Percentiles rank a stretch among this genome's conserved stretches.
These are phyloP conservation scores for Chloroclysta siterata DNA, from an alignment of 2,888 invertebrate species.

Conservation along the genomic window DNA sequence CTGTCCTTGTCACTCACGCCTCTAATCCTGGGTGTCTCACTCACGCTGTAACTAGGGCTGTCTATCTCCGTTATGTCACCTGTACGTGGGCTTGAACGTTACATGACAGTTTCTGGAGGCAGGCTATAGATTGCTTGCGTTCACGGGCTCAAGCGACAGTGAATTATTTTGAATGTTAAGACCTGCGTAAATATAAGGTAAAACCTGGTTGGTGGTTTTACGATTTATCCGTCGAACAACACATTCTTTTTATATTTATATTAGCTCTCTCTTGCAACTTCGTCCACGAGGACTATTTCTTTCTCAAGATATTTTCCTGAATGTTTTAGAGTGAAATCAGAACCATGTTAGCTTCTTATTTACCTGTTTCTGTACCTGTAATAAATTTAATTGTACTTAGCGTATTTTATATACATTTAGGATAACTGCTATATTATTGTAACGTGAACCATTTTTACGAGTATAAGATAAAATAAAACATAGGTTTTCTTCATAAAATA, in stretches of 20 bases:
- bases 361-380: no score
- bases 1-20: slow-evolving; percentile 67
- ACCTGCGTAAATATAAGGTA: neutral
- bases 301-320: no score
- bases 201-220: neutral
- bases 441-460: no score
- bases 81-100: slow-evolving; percentile 29
- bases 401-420: neutral
- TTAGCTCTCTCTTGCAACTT: no score
- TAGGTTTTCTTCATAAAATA: slow-evolving; percentile 3
- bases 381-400: neutral
- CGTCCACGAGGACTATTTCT: no score
- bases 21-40: slow-evolving; percentile 55
- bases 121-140: slow-evolving; percentile 17
- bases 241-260: no score
- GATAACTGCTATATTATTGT: no score
- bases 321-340: no score
- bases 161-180: neutral
- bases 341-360: no score
- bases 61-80: slow-evolving; percentile 44
- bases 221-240: no score
- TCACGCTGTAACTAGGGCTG: slow-evolving; percentile 49
- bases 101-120: slow-evolving; percentile 30
- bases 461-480: no score
- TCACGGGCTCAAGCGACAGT: neutral